Base-by-base conservation (phyloP, 2,797 vertebrate genomes). In the Mastacembelus armatus region DNA sequence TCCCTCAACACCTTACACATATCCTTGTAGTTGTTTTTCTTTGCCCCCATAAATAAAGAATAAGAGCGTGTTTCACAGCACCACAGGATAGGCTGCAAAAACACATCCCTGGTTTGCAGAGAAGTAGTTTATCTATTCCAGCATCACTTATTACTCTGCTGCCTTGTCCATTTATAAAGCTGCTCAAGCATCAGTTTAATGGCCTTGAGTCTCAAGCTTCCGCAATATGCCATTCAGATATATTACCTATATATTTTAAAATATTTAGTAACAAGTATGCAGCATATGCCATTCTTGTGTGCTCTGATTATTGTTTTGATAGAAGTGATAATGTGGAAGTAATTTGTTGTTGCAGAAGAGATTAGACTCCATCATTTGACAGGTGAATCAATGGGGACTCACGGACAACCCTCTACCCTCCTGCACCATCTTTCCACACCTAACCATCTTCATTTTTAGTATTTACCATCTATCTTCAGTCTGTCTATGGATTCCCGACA, bases 391-490 rank as follows among this genome's bases (percentile, higher is more conserved):
- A 90, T 92, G 88, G 71, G 77, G 74, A 81, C 81, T 84, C 79
- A 81, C 42, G 84, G 81, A 84, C 79, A 86, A 69, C 68, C 74
- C 64, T 54, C 62, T 55, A 68, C 65, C 78, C 78, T 77, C 72
- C 71, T 30, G 62, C 68, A 54, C 74, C 68, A 84, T 85, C 75
- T 76, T 75, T 77, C 77, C 72, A 73, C 84, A 83, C 85, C 81
- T 55, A 87, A 85, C 87, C 71, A 86, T 89, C 85, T 82, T 91
- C 84, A 90, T 91, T 92, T 91, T 90, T 89, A 86, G 82, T 91
- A 91, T 93, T 91, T 90, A 91, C 81, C 88, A 93, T 93, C 86
- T 84, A 85, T 93, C 91, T 90, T 89, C 79, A 58, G 81, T 84
- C 91, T 85, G 89, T 93, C 92, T 86, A 84, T 85, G 87, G 85